Evolutionary conservation across 2,797 vertebrate genomes (phyloP).

Genomic region (Chaunax sp.): DNA sequence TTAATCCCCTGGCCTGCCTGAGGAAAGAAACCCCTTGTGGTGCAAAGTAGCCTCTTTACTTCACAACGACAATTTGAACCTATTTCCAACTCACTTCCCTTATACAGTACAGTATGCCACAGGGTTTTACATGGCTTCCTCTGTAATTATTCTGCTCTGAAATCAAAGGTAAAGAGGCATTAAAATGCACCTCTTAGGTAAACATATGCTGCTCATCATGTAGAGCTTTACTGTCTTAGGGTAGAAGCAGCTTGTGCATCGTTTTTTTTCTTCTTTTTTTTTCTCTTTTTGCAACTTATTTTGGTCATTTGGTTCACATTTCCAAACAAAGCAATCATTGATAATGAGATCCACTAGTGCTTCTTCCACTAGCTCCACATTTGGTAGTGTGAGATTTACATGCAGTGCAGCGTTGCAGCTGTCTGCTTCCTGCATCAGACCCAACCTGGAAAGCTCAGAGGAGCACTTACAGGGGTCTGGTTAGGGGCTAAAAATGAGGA

Average conservation of each 20-base stretch:
- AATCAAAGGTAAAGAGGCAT: constrained; percentile 77
- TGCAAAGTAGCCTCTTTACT: constrained; percentile 93
- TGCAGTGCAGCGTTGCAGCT: constrained; percentile 22
- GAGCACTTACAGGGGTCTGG: constrained; percentile 77
- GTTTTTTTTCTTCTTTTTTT: too few species aligned
- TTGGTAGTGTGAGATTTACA: constrained; percentile 55
- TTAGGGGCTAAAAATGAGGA: constrained; percentile 78
- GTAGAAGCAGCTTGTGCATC: not conserved
- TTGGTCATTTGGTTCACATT: constrained; percentile 41
- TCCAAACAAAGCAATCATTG: constrained; percentile 47
- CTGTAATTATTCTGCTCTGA: constrained; percentile 78
- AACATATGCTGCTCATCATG: constrained; percentile 89
- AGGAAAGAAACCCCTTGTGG: constrained; percentile 94
- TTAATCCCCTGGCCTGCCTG: constrained; percentile 88
- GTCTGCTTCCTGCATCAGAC: constrained; percentile 77
- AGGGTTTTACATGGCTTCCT: constrained; percentile 86
- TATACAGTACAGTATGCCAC: constrained; percentile 94
- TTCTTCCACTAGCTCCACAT: constrained; percentile 13
- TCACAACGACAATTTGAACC: constrained; percentile 94
- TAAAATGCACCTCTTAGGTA: constrained; percentile 83
- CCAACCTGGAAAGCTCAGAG: constrained; percentile 76
- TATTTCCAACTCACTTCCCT: constrained; percentile 94
- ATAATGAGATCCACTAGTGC: constrained; percentile 46
- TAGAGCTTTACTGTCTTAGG: constrained; percentile 76
- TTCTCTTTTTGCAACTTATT: constrained; percentile 18